A percentile compares a stretch with the other conserved stretches of the same genome.
These are phyloP conservation scores for Leucophenga maculata DNA, from an alignment of 2,888 invertebrate genomes.

Conservation along the genomic window DNA sequence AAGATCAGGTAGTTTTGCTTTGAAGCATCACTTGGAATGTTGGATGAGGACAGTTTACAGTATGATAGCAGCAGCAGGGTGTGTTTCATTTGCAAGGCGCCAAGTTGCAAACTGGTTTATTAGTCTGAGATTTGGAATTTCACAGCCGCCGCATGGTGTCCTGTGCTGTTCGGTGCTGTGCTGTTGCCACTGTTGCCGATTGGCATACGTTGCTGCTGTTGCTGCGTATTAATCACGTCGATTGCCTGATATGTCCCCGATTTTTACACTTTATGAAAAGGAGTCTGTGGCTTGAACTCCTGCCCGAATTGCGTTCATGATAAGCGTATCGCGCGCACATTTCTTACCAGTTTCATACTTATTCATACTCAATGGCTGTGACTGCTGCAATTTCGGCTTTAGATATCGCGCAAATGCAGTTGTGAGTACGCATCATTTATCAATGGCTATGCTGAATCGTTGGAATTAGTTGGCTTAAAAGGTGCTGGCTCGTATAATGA, in stretches of 20 bases:
- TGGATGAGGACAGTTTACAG: background rate
- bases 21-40: slow-evolving; percentile 20
- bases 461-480: too few species aligned
- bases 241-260: slow-evolving; percentile 56
- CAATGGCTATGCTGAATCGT: slow-evolving; percentile 32
- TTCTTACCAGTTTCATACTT: slow-evolving; percentile 12
- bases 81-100: slow-evolving; percentile 8
- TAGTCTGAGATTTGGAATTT: slow-evolving; percentile 1
- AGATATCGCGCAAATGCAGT: slow-evolving; percentile 9
- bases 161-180: slow-evolving; percentile 20
- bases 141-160: slow-evolving; percentile 15
- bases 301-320: slow-evolving; percentile 28
- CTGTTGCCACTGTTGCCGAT: slow-evolving; percentile 20
- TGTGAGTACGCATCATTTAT: slow-evolving; percentile 44
- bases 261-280: slow-evolving; percentile 50
- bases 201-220: slow-evolving; percentile 27
- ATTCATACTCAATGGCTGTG: background rate
- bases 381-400: background rate
- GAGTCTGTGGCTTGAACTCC: background rate
- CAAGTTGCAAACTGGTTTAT: background rate
- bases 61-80: background rate
- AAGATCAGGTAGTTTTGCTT: background rate
- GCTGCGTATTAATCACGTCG: slow-evolving; percentile 59
- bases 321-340: slow-evolving; percentile 45
- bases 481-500: too few species aligned